Percentiles rank a stretch among this genome's conserved stretches.
Conservation (phyloP, 2,888 invertebrate species). For the Rotaria macrura region DNA sequence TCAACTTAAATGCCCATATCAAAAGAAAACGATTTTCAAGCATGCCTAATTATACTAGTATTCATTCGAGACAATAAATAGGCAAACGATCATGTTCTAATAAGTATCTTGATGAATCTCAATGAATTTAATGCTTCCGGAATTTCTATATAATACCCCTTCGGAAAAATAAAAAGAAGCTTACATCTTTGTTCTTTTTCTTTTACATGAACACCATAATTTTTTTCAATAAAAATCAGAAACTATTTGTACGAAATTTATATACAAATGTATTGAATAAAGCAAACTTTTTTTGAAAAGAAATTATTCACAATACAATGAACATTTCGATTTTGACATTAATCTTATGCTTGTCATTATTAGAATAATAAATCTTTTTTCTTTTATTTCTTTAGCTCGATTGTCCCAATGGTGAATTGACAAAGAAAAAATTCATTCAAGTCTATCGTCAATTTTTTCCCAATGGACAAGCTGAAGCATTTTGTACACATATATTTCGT, state of each 20-base stretch:
- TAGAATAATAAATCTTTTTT: not conserved
- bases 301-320: not conserved
- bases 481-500: conserved; percentile 32
- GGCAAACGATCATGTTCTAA: not conserved
- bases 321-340: not conserved
- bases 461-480: conserved; percentile 31
- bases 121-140: not conserved
- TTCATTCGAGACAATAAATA: not conserved
- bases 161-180: not conserved
- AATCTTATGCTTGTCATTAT: not conserved
- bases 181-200: no score
- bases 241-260: no score
- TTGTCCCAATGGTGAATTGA: conserved; percentile 33
- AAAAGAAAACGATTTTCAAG: not conserved
- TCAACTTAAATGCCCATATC: not conserved
- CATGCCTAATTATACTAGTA: not conserved
- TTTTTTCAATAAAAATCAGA: no score
- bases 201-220: no score
- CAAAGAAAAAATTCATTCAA: conserved; percentile 32
- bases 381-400: conserved; percentile 1
- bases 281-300: not conserved
- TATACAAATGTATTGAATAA: not conserved
- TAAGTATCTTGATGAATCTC: not conserved
- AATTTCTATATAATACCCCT: not conserved
- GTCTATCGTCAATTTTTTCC: conserved; percentile 33